Conservation (phyloP, 2,113 vertebrate species). For the Oophaga pumilio region DNA sequence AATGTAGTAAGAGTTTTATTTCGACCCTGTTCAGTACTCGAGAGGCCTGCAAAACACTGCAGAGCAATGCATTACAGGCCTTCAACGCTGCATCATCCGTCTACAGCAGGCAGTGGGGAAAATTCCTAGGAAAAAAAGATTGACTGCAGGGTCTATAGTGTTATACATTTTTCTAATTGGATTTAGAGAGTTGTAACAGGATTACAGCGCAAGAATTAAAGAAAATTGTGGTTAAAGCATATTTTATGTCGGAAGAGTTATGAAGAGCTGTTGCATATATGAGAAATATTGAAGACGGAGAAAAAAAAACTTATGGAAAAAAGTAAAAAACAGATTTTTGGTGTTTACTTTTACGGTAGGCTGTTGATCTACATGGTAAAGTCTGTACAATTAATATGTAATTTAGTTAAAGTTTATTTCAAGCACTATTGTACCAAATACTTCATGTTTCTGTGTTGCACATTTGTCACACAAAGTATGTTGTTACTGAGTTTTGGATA, state of each 20-base stretch:
- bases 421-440: constrained; percentile 86
- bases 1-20: constrained; percentile 78
- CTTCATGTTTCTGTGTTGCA: constrained; percentile 86
- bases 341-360: constrained; percentile 87
- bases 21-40: constrained; percentile 62
- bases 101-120: background rate
- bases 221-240: constrained; percentile 78
- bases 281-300: constrained; percentile 19
- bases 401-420: constrained; percentile 82
- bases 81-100: background rate
- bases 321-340: constrained; percentile 83
- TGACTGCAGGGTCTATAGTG: constrained; percentile 70
- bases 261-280: constrained; percentile 77
- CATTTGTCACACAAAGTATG: constrained; percentile 76
- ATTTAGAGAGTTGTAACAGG: constrained; percentile 78
- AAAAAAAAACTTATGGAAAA: constrained; percentile 77
- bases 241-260: constrained; percentile 83
- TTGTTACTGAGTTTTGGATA: constrained; percentile 86
- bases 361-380: constrained; percentile 82
- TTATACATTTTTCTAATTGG: constrained; percentile 77
- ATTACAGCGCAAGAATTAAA: constrained; percentile 77
- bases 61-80: constrained; percentile 53
- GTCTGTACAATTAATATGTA: constrained; percentile 80
- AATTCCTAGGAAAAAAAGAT: background rate
- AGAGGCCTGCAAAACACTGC: constrained; percentile 48